phyloP scores from a whole-genome alignment of 2,797 vertebrate genomes.

The Silurus lanzhouensis region DNA sequence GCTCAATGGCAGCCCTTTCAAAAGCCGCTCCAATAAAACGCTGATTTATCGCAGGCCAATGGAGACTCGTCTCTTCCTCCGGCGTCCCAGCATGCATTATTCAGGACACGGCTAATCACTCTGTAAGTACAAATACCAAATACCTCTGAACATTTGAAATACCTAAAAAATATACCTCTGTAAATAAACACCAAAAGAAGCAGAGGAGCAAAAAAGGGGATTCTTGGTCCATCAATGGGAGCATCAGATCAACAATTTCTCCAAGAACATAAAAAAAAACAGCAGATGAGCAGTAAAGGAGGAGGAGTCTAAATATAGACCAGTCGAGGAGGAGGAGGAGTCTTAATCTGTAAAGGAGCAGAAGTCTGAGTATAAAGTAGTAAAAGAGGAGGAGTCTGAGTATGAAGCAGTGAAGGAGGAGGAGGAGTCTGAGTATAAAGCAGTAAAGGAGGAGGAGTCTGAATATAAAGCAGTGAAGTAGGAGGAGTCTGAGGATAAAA shows the following conservation, averaged over 20 bases:
- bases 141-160: too few species aligned
- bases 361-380: too few species aligned
- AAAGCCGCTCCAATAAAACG: neutral
- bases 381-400: neutral
- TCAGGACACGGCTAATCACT: conserved; percentile 20
- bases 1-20: neutral
- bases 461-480: too few species aligned
- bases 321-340: too few species aligned
- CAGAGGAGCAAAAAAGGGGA: neutral
- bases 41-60: conserved; percentile 14
- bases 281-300: too few species aligned
- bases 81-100: conserved; percentile 10
- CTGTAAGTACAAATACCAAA: neutral
- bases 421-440: too few species aligned
- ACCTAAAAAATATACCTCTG: too few species aligned
- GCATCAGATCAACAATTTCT: neutral
- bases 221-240: neutral
- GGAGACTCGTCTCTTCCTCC: conserved; percentile 11
- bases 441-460: too few species aligned
- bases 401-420: too few species aligned
- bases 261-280: neutral
- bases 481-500: too few species aligned
- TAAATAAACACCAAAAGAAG: neutral
- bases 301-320: neutral
- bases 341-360: too few species aligned